phyloP scores from a whole-genome alignment of 2,888 invertebrate genomes.

The Antitype chi region DNA sequence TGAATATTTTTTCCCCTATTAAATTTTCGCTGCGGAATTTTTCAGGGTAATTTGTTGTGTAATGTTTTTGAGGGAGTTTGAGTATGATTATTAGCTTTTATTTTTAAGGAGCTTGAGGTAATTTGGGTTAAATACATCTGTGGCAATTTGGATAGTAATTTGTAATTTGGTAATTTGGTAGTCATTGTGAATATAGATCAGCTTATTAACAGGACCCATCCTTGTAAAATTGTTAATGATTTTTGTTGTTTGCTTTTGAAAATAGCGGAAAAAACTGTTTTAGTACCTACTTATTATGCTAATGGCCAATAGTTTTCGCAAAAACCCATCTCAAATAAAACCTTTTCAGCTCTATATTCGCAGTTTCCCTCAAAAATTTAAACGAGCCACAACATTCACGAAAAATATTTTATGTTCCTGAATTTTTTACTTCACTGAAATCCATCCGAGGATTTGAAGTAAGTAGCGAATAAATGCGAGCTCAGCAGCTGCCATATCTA shows the following conservation, averaged over 20 bases:
- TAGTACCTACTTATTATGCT: neutral
- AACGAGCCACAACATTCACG: constrained; percentile 35
- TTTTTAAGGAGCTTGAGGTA: constrained; percentile 23
- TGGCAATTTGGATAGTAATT: constrained; percentile 4
- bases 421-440: constrained; percentile 56
- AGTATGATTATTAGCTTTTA: constrained; percentile 33
- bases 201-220: neutral
- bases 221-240: no score
- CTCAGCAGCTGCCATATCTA: constrained; percentile 50
- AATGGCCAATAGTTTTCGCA: neutral
- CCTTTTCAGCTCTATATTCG: neutral
- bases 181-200: no score
- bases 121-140: neutral
- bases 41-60: constrained; percentile 48
- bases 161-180: no score
- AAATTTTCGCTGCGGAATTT: constrained; percentile 33
- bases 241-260: neutral
- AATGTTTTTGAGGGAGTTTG: constrained; percentile 15
- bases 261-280: neutral
- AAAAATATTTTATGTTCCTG: constrained; percentile 38
- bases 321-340: constrained; percentile 19
- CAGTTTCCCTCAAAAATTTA: constrained; percentile 32
- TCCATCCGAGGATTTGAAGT: constrained; percentile 45
- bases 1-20: constrained; percentile 52
- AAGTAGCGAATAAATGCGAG: constrained; percentile 58